Base-by-base conservation (phyloP, 2,797 vertebrate species). In the Poeciliopsis presidionis region DNA sequence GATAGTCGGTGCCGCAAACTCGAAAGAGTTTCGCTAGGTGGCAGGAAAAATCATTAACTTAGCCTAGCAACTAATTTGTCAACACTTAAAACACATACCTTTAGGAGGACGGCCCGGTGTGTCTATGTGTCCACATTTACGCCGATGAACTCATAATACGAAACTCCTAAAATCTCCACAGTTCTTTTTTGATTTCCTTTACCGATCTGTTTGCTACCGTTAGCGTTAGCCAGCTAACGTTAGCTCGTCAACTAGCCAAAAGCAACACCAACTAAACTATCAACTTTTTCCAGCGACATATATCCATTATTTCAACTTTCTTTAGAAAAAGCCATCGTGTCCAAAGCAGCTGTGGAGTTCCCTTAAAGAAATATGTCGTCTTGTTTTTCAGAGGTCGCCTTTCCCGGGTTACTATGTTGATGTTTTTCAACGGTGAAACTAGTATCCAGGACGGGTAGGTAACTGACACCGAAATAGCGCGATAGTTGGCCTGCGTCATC, bases 371-470 rank as follows among this genome's bases (percentile, higher is more conserved):
- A 73, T 11, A 49, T 57, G 18, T 12, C 74, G 79, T 84, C 70
- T 91, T 90, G 91, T 90, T 61, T 84, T 63, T 80, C 41, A 28
- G 55, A 78, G 55, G 77, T 70, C 41, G 33, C 74, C 86, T 92
- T 95, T 93, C 93, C 93, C 93, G 91, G 94, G 92, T 93, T 91
- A 91, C 90, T 91, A 83, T 89, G 89, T 91, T 92, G 89, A 93
- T 92, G 90, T 90, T 86, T 84, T 82, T 76, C 80, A 84, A 72
- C 86, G 78, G 88, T 83, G 91, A 87, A 89, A 88, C 82, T 89
- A 61, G 88, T 92, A 91, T 90, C 94, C 91, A 92, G 89, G 93
- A 93, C 87, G 86, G 73, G 78, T 69, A 86, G 77, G 78, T 72
- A 73, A 81, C 88, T 45, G 61, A 57, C n/a, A 70, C 53, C 51